These are phyloP conservation scores for Apteryx owenii DNA, from an alignment of 2,113 vertebrate species.

Conservation along the genomic window DNA sequence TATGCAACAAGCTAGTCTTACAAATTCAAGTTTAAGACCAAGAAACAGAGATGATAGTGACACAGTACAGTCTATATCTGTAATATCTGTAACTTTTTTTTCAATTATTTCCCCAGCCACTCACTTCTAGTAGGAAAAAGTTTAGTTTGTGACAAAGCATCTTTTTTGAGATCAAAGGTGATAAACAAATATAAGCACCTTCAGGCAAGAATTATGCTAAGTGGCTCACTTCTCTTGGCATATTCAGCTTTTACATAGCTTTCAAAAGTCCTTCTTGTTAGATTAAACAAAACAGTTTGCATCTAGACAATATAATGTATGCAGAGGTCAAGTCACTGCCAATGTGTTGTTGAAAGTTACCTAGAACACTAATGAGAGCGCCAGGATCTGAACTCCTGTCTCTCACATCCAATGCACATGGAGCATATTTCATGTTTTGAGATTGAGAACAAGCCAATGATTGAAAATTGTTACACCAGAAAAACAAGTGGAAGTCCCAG, in stretches of 20 bases:
- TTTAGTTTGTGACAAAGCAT: neutral
- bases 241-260: slow-evolving; percentile 2
- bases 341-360: neutral
- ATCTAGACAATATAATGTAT: neutral
- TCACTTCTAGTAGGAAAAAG: neutral
- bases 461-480: neutral
- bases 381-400: neutral
- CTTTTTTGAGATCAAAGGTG: slow-evolving; percentile 20
- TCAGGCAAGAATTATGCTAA: slow-evolving; percentile 41
- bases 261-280: slow-evolving; percentile 8
- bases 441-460: neutral
- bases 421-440: neutral
- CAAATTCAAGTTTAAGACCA: neutral
- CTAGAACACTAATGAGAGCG: neutral
- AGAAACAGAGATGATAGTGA: neutral
- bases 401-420: neutral
- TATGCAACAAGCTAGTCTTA: neutral
- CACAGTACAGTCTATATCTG: neutral
- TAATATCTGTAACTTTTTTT: neutral
- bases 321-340: neutral
- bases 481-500: neutral
- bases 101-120: neutral
- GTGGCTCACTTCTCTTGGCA: slow-evolving; percentile 29
- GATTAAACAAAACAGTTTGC: neutral
- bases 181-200: slow-evolving; percentile 18